These are phyloP conservation scores for Dendropsophus ebraccatus DNA, from an alignment of 2,113 vertebrate species.

Conservation along the genomic window DNA sequence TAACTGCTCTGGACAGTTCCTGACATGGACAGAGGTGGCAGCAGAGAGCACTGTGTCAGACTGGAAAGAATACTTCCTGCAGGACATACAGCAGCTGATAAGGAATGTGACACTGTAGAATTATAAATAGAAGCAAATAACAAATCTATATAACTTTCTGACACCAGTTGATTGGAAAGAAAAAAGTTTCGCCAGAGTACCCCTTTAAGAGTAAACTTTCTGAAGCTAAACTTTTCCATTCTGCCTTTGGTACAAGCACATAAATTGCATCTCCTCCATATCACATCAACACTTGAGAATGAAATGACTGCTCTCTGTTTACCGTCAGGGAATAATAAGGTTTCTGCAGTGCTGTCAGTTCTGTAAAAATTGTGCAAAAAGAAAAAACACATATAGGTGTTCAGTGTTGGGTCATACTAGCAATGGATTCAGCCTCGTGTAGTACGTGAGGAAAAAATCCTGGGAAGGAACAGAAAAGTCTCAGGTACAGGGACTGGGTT, in stretches of 20 bases:
- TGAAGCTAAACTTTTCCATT: constrained; percentile 3
- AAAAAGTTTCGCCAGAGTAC: no score
- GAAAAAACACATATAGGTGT: background rate
- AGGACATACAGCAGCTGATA: no score
- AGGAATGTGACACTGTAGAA: no score
- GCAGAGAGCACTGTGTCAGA: no score
- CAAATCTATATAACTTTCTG: no score
- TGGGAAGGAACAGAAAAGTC: background rate
- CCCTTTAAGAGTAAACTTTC: background rate
- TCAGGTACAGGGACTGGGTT: no score
- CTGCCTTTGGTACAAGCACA: background rate
- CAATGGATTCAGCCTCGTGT: background rate
- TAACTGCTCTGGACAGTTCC: no score
- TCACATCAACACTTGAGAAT: background rate
- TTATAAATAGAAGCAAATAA: no score
- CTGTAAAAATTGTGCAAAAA: constrained; percentile 16
- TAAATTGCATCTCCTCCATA: constrained; percentile 10
- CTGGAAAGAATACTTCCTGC: no score
- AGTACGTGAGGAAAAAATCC: background rate
- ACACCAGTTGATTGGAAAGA: no score
- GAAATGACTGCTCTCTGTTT: constrained; percentile 25
- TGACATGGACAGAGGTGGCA: no score
- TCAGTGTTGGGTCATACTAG: background rate
- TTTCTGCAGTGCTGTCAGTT: constrained; percentile 12
- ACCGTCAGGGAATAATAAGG: constrained; percentile 5